phyloP scores from a whole-genome alignment of 1,140 invertebrate species.

The Caenorhabditis briggsae region DNA sequence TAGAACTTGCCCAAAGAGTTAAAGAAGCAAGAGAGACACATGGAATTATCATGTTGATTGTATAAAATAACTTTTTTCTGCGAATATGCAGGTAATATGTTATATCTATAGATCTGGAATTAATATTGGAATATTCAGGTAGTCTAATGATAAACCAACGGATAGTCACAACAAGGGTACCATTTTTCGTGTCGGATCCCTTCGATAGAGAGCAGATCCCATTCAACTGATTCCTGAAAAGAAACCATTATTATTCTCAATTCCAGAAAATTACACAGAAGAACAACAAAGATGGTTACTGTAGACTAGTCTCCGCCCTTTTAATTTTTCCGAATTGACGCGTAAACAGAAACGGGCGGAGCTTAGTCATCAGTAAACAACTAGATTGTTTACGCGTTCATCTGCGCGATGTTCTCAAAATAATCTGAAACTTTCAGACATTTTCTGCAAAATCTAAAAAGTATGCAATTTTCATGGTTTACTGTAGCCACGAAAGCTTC shows the following conservation, averaged over 20 bases:
- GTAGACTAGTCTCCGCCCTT: no score
- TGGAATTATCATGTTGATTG: conserved; percentile 83
- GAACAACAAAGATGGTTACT: background rate
- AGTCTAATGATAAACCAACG: conserved; percentile 83
- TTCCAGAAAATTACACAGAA: background rate
- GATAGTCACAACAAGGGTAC: conserved; percentile 87
- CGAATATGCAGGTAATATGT: conserved; percentile 96
- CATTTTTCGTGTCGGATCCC: conserved; percentile 82
- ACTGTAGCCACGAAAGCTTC: no score
- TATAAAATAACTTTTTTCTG: conserved; percentile 97
- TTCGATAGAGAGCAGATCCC: conserved; percentile 97
- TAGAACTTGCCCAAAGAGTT: conserved; percentile 80
- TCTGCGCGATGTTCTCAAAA: no score
- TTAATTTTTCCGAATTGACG: no score
- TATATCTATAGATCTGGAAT: conserved; percentile 89
- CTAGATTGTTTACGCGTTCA: no score
- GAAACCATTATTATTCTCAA: background rate
- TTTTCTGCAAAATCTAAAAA: no score
- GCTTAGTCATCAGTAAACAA: no score
- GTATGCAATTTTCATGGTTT: no score
- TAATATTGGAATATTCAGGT: conserved; percentile 70
- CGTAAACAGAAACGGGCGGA: no score
- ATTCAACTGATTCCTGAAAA: conserved; percentile 90
- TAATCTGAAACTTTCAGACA: no score
- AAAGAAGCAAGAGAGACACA: conserved; percentile 84